A percentile compares a stretch with the other conserved stretches of the same genome.
phyloP scores from a whole-genome alignment of 2,888 invertebrate genomes.

The Nephrotoma appendiculata region DNA sequence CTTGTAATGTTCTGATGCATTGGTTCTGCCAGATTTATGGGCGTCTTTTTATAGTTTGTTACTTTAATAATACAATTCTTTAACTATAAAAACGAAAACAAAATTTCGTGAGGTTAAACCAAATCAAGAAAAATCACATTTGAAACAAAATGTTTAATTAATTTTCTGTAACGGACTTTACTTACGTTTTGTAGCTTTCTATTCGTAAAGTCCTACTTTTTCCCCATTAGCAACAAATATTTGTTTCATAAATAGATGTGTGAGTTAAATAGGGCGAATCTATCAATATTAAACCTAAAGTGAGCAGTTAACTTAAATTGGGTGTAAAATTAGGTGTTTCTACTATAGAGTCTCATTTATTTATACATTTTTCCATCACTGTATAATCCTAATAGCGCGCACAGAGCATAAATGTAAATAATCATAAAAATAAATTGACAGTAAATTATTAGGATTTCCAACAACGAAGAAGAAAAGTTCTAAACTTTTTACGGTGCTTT shows the following conservation, averaged over 20 bases:
- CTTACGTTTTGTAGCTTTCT: no score
- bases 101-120: no score
- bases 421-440: not conserved
- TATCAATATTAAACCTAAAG: not conserved
- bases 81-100: no score
- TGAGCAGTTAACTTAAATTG: not conserved
- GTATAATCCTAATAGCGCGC: not conserved
- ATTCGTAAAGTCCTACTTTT: no score
- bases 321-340: not conserved
- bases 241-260: not conserved
- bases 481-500: not conserved
- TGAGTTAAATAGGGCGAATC: not conserved
- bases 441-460: not conserved
- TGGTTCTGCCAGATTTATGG: no score
- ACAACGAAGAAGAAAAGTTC: not conserved
- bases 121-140: no score
- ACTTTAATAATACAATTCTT: no score
- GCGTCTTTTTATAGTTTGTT: no score
- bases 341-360: not conserved
- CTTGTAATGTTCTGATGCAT: no score
- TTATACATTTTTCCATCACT: not conserved
- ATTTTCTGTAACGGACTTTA: no score
- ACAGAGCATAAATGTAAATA: not conserved
- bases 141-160: no score
- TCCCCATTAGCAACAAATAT: not conserved